Evolutionary conservation across 2,797 vertebrate genomes (phyloP).

Genomic region (Sebastes itinus): DNA sequence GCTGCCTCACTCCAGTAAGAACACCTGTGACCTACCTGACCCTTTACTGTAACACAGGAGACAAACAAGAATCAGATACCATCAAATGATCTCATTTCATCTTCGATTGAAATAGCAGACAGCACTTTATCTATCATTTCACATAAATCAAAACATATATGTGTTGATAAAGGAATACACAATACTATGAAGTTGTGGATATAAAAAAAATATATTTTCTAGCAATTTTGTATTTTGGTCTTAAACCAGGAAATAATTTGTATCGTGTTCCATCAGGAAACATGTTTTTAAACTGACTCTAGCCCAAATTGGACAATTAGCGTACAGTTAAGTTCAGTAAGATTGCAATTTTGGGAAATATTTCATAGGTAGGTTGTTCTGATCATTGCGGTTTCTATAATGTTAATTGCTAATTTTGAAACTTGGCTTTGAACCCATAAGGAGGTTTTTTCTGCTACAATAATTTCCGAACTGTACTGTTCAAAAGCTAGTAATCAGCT

Average conservation of each 20-base stretch:
- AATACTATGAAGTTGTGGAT: background rate
- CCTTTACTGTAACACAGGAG: background rate
- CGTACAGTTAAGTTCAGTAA: background rate
- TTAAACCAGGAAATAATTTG: background rate
- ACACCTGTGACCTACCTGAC: background rate
- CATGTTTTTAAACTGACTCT: background rate
- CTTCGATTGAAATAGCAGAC: background rate
- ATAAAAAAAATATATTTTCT: background rate
- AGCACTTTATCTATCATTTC: background rate
- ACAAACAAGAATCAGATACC: background rate
- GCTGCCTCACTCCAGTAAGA: conserved; percentile 12
- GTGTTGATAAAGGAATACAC: background rate
- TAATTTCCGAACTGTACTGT: too few species aligned
- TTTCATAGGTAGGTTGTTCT: background rate
- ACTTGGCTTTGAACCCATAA: background rate
- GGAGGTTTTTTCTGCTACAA: too few species aligned
- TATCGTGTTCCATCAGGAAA: background rate
- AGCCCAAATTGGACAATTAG: background rate
- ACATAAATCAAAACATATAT: background rate
- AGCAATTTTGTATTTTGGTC: background rate
- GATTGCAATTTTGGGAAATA: background rate
- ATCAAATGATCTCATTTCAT: background rate
- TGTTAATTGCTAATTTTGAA: background rate
- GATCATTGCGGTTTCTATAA: background rate
- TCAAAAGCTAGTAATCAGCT: too few species aligned